Base-by-base conservation (phyloP, 2,113 vertebrate genomes). In the Stigmatopora argus region DNA sequence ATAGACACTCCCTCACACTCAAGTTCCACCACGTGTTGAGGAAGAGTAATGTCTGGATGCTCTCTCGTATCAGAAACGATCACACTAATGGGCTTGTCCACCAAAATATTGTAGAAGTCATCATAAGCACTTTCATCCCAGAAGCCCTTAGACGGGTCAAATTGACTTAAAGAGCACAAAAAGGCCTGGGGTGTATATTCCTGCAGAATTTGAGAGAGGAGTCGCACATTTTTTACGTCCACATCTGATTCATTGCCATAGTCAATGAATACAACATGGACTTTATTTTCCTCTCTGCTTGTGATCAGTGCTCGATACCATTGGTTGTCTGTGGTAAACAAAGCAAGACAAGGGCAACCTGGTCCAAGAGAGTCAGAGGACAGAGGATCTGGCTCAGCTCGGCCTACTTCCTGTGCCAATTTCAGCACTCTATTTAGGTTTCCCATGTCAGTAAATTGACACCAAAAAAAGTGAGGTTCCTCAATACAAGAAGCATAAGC, bases 381-480 rank as follows among this genome's bases (percentile, higher is more conserved):
- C 23, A 18, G 64, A 0, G 0, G 35, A 72, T 14, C 55, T 6
- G 64, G 60, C n/a, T 70, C 73, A 17, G 70, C 35, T 13, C 83
- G 85, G 71, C 88, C 91, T 2, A 77, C 81, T 56, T 84, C 83
- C 64, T 92, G 82, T 52, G 92, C 83, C 70, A 92, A 77, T 31
- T 21, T 60, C 1, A 90, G 82, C 1, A 97, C 65, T 57, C 73
- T 78, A 17, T 62, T 64, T 19, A 94, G 81, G 0, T 83, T 78
- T 47, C 89, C 79, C 0, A 76, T 75, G 70, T 92, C 78, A 2
- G 84, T 77, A 59, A 85, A 80, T 34, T 89, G 89, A 83, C 94
- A 94, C 95, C 95, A 97, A 71, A 96, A 97, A 73, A 88, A 92
- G 48, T 86, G 80, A 4, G 95, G 94, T 12, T 87, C 85, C 0